These are phyloP conservation scores for Psilopsiagon aymara DNA, from an alignment of 2,113 vertebrate genomes.

Conservation along the genomic window DNA sequence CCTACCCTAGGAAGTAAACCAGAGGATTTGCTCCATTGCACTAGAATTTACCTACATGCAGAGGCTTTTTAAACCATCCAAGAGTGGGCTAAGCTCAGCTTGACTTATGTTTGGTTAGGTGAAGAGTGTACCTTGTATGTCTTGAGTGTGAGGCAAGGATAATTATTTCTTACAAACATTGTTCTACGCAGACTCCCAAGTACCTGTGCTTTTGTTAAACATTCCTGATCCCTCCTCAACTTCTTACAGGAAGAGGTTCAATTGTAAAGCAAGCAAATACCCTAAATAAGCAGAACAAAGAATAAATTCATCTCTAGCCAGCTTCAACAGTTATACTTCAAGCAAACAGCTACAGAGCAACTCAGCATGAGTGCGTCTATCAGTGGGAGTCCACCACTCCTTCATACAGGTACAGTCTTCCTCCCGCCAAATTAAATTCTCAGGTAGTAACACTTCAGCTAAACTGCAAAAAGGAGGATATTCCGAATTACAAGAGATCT, in stretches of 20 bases:
- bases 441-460: background rate
- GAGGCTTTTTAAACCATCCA: background rate
- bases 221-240: background rate
- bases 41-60: background rate
- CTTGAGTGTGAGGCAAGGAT: background rate
- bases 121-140: background rate
- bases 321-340: background rate
- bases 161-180: background rate
- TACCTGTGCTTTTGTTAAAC: background rate
- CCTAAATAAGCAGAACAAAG: background rate
- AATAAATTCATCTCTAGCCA: background rate
- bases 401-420: background rate
- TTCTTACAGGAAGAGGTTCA: background rate
- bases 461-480: conserved; percentile 6
- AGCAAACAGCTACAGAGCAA: background rate
- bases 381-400: background rate
- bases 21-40: background rate
- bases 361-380: background rate
- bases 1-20: background rate
- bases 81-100: background rate
- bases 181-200: background rate
- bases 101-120: background rate
- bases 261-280: background rate
- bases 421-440: conserved; percentile 9
- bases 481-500: background rate